phyloP scores from a whole-genome alignment of 2,113 vertebrate species.

The Podocnemis expansa region DNA sequence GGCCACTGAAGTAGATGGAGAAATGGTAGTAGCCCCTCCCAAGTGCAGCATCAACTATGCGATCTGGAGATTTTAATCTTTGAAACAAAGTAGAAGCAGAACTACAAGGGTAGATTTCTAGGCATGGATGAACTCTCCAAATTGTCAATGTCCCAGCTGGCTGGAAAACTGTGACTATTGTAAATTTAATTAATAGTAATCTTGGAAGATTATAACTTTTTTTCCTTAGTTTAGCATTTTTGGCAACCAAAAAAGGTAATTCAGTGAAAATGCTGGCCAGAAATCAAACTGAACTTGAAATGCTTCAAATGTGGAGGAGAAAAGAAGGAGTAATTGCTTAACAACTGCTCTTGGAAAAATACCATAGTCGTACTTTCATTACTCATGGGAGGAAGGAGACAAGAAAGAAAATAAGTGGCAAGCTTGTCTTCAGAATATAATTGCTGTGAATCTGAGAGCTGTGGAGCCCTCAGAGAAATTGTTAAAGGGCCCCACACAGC shows the following conservation, averaged over 20 bases:
- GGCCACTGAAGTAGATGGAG: neutral
- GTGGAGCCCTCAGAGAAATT: slow-evolving; percentile 51
- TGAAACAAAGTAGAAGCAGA: slow-evolving; percentile 5
- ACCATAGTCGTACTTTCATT: slow-evolving; percentile 64
- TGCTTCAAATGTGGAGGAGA: slow-evolving; percentile 40
- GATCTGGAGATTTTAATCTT: neutral
- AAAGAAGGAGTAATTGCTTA: slow-evolving; percentile 46
- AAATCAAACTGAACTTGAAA: slow-evolving; percentile 68
- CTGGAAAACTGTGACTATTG: slow-evolving; percentile 49
- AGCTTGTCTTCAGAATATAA: slow-evolving; percentile 67
- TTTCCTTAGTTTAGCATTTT: slow-evolving; percentile 60
- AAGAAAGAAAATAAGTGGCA: slow-evolving; percentile 74
- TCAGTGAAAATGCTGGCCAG: slow-evolving; percentile 52
- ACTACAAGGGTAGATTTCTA: neutral
- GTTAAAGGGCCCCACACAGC: slow-evolving; percentile 64
- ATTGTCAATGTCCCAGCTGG: slow-evolving; percentile 22
- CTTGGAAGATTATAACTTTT: slow-evolving; percentile 69
- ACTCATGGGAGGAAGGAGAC: slow-evolving; percentile 55
- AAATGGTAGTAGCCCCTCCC: neutral
- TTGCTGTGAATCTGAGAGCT: slow-evolving; percentile 60
- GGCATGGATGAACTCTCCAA: slow-evolving; percentile 4
- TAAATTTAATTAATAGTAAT: slow-evolving; percentile 70
- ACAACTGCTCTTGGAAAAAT: slow-evolving; percentile 61
- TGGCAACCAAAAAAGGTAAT: slow-evolving; percentile 66
- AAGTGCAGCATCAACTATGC: neutral